phyloP scores from a whole-genome alignment of 1,140 invertebrate species.

The Drosophila ogumai region DNA sequence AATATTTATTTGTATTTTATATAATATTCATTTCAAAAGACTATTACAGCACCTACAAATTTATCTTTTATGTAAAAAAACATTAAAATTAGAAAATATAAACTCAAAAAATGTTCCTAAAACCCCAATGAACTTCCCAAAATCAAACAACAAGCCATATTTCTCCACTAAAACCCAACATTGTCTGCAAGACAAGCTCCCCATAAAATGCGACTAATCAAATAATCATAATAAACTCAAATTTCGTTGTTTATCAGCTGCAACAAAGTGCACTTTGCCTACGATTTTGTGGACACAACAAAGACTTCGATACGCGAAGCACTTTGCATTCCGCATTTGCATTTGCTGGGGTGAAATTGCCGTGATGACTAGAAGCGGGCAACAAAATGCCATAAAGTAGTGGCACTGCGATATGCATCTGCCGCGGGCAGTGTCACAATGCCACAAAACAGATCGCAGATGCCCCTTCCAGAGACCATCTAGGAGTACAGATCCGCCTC shows the following conservation, averaged over 20 bases:
- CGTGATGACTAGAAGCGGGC: conserved; percentile 39
- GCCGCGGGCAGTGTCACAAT: conserved; percentile 28
- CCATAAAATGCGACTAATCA: conserved; percentile 22
- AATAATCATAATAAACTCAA: conserved; percentile 26
- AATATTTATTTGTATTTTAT: too few relatives aligned
- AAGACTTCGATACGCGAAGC: conserved; percentile 22
- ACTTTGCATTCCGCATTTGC: conserved; percentile 14
- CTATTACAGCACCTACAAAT: too few relatives aligned
- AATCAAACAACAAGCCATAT: neutral
- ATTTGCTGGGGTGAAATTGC: conserved; percentile 33
- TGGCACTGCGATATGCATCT: conserved; percentile 19
- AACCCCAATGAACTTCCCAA: neutral
- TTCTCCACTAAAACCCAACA: neutral
- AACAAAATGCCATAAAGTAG: conserved; percentile 55
- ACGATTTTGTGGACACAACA: conserved; percentile 37
- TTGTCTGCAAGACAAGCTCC: neutral
- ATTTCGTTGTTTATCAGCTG: conserved; percentile 34
- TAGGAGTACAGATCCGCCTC: neutral
- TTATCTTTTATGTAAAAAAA: neutral
- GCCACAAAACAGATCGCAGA: conserved; percentile 22
- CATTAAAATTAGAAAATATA: neutral
- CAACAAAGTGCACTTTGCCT: conserved; percentile 28
- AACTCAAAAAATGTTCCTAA: neutral
- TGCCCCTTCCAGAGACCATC: conserved; percentile 13
- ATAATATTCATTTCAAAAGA: neutral